Percentiles rank a stretch among this genome's conserved stretches.
Conservation (phyloP, 30 jellyfish, hydroid and myxozoan species). For the Hydractinia echinata region DNA sequence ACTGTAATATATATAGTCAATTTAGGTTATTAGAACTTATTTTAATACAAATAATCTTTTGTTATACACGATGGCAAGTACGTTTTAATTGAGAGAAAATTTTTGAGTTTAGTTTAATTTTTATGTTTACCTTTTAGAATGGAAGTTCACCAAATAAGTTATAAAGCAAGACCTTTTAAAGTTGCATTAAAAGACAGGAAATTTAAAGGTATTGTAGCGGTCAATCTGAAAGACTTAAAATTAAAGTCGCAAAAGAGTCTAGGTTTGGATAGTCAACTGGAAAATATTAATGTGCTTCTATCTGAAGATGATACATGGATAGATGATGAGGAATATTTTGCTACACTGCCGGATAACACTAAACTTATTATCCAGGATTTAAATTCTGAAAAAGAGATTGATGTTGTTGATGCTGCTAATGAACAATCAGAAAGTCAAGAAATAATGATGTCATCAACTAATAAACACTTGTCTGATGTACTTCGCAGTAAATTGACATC, state of each 20-base stretch:
- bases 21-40: no score
- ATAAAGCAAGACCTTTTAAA: conserved; percentile 32
- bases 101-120: no score
- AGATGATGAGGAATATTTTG: conserved; percentile 43
- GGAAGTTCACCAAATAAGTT: conserved; percentile 5
- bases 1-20: no score
- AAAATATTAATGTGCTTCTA: neutral
- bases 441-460: neutral
- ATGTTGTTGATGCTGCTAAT: neutral
- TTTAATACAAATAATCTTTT: no score
- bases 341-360: conserved; percentile 38
- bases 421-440: conserved; percentile 42
- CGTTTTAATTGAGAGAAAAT: no score
- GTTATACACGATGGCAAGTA: no score
- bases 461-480: neutral
- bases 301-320: conserved; percentile 41
- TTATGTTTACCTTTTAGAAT: neutral
- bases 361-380: conserved; percentile 10
- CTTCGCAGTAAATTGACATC: neutral
- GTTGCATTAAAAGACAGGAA: conserved; percentile 9
- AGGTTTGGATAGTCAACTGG: neutral
- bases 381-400: neutral
- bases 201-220: conserved; percentile 39
- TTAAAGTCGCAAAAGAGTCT: conserved; percentile 16
- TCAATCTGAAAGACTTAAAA: conserved; percentile 25